phyloP scores from a whole-genome alignment of 2,113 vertebrate genomes.

The Octodon degus region DNA sequence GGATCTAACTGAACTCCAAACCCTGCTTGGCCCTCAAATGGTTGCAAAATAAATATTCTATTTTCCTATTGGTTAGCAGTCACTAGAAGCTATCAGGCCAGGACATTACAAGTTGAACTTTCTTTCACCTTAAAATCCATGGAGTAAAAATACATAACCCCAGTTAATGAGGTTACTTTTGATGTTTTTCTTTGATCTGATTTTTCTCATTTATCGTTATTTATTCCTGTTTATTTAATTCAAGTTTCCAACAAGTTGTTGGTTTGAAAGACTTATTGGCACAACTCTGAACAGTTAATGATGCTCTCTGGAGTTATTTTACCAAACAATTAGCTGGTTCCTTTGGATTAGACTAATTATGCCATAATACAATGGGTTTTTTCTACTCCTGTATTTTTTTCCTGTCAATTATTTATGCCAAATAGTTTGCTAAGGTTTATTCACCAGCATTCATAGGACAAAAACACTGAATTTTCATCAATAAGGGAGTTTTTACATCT shows the following conservation, averaged over 20 bases:
- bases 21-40: neutral
- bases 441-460: neutral
- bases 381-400: neutral
- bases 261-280: constrained; percentile 22
- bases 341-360: constrained; percentile 36
- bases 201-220: constrained; percentile 34
- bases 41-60: neutral
- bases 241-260: constrained; percentile 38
- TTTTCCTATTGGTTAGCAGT: neutral
- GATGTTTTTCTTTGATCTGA: constrained; percentile 59
- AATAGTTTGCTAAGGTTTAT: neutral
- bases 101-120: constrained; percentile 42
- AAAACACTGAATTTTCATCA: constrained; percentile 4
- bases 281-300: constrained; percentile 51
- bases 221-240: constrained; percentile 42
- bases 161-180: neutral
- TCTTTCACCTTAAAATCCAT: constrained; percentile 31
- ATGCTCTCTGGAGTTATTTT: neutral
- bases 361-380: neutral
- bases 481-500: neutral
- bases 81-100: neutral
- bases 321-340: constrained; percentile 17
- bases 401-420: neutral
- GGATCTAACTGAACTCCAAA: neutral
- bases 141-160: neutral